Evolutionary conservation across 2,888 invertebrate species (phyloP).

Genomic region (Holacanthella duospinosa): DNA sequence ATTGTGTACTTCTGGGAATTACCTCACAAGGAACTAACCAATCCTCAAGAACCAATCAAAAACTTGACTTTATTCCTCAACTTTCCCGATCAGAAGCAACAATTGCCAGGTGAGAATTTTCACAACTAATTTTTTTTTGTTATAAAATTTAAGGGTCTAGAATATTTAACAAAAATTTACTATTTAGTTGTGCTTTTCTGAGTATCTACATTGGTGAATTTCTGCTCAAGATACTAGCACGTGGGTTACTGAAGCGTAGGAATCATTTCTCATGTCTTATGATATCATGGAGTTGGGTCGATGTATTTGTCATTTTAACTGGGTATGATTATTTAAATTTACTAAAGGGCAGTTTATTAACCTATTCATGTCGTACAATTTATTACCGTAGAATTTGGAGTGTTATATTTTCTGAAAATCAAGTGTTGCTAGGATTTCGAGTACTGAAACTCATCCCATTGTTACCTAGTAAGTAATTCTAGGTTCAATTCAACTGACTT

Average conservation of each 20-base stretch:
- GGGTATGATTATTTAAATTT: neutral
- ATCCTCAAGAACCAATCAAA: too few species aligned
- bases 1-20: neutral
- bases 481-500: neutral
- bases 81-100: too few species aligned
- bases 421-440: neutral
- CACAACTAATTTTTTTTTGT: neutral
- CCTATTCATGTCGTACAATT: too few species aligned
- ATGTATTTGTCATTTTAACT: neutral
- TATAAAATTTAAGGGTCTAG: too few species aligned
- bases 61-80: too few species aligned
- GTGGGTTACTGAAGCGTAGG: neutral
- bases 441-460: neutral
- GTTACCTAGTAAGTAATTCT: slow-evolving; percentile 2
- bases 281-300: neutral
- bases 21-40: too few species aligned
- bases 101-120: too few species aligned
- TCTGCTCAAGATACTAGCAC: neutral
- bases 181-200: neutral
- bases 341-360: too few species aligned
- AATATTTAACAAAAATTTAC: too few species aligned
- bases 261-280: neutral
- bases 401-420: neutral
- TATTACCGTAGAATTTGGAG: neutral
- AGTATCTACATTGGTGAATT: neutral